Base-by-base conservation (phyloP, 2,113 vertebrate genomes). In the Argyrosomus japonicus region DNA sequence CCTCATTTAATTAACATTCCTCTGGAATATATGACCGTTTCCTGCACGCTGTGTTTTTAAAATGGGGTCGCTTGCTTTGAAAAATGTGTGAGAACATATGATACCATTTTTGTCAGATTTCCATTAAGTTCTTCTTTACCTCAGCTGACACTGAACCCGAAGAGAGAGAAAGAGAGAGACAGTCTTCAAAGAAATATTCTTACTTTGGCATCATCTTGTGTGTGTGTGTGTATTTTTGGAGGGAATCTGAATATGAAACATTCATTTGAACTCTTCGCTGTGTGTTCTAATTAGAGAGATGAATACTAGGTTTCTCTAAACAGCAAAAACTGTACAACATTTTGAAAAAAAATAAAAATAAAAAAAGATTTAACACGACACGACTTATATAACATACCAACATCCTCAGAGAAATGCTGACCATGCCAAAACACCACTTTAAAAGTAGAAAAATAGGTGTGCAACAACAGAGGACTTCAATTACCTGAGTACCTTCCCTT, bases 401-500 rank as follows among this genome's bases (percentile, higher is more conserved):
- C 19, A 54, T 77, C 80, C 68, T 71, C 54, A 67, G 45, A 72
- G 32, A 81, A 68, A 82, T 79, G 74, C 68, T 71, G 69, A 79
- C 58, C 72, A 62, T 65, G 76, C 68, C 83, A 77, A 89, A 81
- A 82, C 87, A 83, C 63, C 71, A 82, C 68, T 77, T 73, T 23
- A 62, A 87, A 82, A 51, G 47, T 79, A 83, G 74, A 73, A 88
- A 79, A 87, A 84, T 43, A 58, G 79, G 84, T 90, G 79, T 82
- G 87, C 88, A 80, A 90, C 79, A 89, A 92, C 80, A 87, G 82
- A 87, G 68, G 82, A 89, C 77, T 90, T 88, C 77, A 87, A 82
- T 89, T 91, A 93, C 93, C 92, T 94, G 93, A 94, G 93, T 91
- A 88, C 85, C 86, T 87, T 92, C 77, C 88, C 83, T 90, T 93